A percentile compares a stretch with the other conserved stretches of the same genome.
Conservation (phyloP, 1,140 invertebrate species). For the Psilanteris sp. region DNA sequence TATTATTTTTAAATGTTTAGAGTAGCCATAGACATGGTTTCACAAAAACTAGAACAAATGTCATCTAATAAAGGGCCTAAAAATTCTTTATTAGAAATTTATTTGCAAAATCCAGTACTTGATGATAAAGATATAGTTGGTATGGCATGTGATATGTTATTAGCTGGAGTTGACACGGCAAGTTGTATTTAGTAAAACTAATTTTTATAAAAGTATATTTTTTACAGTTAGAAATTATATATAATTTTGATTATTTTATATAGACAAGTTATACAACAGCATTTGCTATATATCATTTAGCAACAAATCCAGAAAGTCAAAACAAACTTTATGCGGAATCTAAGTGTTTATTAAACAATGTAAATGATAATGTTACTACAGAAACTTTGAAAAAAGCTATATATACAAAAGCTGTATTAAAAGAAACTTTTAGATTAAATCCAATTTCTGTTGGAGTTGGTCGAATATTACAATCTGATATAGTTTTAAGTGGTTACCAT, state of each 20-base stretch:
- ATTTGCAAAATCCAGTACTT: conserved; percentile 84
- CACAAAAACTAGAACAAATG: conserved; percentile 81
- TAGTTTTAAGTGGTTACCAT: conserved; percentile 88
- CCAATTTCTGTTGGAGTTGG: conserved; percentile 91
- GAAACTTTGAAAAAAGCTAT: conserved; percentile 82
- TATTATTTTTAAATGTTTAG: too few species aligned
- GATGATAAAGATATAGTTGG: conserved; percentile 89
- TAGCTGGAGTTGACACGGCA: conserved; percentile 93
- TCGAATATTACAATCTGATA: conserved; percentile 87
- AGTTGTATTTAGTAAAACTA: conserved; percentile 12
- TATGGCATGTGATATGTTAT: conserved; percentile 89
- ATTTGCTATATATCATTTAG: conserved; percentile 91
- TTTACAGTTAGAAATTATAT: too few species aligned
- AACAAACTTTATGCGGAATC: conserved; percentile 86
- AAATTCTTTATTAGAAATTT: conserved; percentile 83
- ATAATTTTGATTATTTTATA: conserved; percentile 27
- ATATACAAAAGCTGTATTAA: conserved; percentile 89
- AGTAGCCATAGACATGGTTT: conserved; percentile 85
- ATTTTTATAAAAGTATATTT: too few species aligned
- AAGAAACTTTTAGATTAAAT: conserved; percentile 91
- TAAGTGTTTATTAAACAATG: conserved; percentile 79
- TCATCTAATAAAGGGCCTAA: conserved; percentile 46
- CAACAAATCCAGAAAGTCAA: conserved; percentile 87
- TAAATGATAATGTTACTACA: conserved; percentile 80
- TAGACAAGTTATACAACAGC: conserved; percentile 90